These are phyloP conservation scores for Plodia interpunctella DNA, from an alignment of 1,140 invertebrate species.

Conservation along the genomic window DNA sequence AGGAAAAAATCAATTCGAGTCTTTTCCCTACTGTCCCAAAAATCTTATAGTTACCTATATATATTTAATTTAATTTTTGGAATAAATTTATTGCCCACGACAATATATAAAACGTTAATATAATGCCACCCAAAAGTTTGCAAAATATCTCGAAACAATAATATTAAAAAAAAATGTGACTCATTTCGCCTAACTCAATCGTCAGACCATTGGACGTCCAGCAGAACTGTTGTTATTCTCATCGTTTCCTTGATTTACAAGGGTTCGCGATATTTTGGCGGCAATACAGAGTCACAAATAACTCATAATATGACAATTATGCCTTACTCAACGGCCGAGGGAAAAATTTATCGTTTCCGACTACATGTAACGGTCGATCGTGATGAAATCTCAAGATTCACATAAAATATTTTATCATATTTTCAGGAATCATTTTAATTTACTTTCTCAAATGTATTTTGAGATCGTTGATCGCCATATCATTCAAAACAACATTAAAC, in stretches of 20 bases:
- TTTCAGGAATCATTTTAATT: neutral
- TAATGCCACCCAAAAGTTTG: neutral
- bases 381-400: slow-evolving; percentile 6
- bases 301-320: slow-evolving; percentile 54
- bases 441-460: neutral
- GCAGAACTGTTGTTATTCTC: slow-evolving; percentile 1
- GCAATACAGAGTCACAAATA: slow-evolving; percentile 35
- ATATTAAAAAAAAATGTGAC: neutral
- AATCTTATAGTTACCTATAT: no score
- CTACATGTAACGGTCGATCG: slow-evolving; percentile 24
- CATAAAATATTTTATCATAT: neutral
- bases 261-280: neutral
- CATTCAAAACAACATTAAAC: no score
- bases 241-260: neutral
- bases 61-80: no score
- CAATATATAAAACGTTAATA: no score
- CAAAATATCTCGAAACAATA: neutral
- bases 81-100: no score
- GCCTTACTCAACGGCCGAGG: slow-evolving; percentile 34
- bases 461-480: no score
- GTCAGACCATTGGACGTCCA: neutral
- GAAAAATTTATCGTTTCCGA: slow-evolving; percentile 56
- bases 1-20: no score
- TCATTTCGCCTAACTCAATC: neutral
- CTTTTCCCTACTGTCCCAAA: no score